Base-by-base conservation (phyloP, 2,797 vertebrate genomes). In the Furcifer pardalis region DNA sequence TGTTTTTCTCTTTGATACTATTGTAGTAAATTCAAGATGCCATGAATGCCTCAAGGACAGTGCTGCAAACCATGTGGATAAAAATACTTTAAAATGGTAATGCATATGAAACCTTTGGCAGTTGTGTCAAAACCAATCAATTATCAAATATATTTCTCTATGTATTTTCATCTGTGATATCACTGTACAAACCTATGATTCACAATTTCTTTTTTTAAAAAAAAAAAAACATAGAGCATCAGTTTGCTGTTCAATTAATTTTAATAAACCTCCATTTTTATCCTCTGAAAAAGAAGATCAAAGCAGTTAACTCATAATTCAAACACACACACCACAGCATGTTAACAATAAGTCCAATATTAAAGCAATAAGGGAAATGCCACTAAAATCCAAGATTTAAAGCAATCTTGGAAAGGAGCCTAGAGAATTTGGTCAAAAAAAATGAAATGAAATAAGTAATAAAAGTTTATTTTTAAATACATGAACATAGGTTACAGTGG, bases 21-120 rank as follows among this genome's bases (percentile, higher is more conserved):
- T 21, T 74, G 71, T 35, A 74, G 62, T 44, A 79, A 79, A 56
- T 73, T 73, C 68, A 40, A 79, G 83, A 84, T 2, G n/a, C 60
- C 27, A 84, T 32, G n/a, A 79, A 73, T 42, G 9, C 17, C 63
- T 74, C 23, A 81, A 75, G 7, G 37, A 40, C 15, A 56, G 25
- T 32, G 46, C 23, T 44, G 25, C 17, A 35, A 80, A 69, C 19
- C 10, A 30, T 60, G 37, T 23, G 63, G 30, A 75, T 10, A 21
- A 46, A 52, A 83, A 27, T 1, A 25, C 44, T 74, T 65, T 8
- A 69, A 19, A 68, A 27, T 1, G 37, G 6, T 69, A 80, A 75
- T 77, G 3, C 37, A n/a, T 59, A 30, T 12, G 37, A 59, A 8
- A 7, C 6, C 35, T 66, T n/a, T 44, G 60, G 23, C 35, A 85